These are phyloP conservation scores for Tinamus major DNA, from an alignment of 2,797 vertebrate species.

Conservation along the genomic window DNA sequence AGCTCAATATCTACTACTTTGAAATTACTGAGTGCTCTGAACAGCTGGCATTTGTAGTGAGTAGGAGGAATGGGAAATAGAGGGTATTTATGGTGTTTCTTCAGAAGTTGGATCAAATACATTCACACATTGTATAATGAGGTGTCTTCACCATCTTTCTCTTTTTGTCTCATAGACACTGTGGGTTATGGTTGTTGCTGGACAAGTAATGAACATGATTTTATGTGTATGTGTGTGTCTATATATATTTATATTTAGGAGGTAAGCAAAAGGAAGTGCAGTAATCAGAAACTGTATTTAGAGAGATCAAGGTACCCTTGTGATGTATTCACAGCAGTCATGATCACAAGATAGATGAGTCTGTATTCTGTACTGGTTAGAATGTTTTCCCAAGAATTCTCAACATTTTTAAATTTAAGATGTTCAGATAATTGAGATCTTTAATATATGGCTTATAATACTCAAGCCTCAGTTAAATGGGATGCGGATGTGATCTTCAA, in stretches of 20 bases:
- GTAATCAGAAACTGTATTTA: neutral
- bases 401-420: neutral
- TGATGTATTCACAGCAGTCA: neutral
- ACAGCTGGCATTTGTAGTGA: constrained; percentile 58
- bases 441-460: neutral
- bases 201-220: neutral
- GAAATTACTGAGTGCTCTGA: constrained; percentile 31
- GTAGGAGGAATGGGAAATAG: constrained; percentile 48
- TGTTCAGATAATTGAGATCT: neutral
- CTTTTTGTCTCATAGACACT: constrained; percentile 8
- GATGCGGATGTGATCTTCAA: neutral
- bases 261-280: constrained; percentile 14
- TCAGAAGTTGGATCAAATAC: constrained; percentile 35
- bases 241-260: neutral
- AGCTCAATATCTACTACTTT: neutral
- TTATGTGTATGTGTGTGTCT: too few species aligned
- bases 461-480: neutral
- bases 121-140: neutral
- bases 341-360: neutral
- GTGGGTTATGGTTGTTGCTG: constrained; percentile 18
- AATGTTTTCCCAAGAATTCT: neutral
- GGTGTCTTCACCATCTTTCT: constrained; percentile 9
- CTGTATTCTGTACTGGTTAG: neutral
- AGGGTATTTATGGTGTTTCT: constrained; percentile 25
- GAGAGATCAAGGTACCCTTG: neutral